Evolutionary conservation across 2,888 invertebrate genomes (phyloP), one percentile per base, ranked within the genome.

Genomic region (Dicyrtoma fusca): DNA sequence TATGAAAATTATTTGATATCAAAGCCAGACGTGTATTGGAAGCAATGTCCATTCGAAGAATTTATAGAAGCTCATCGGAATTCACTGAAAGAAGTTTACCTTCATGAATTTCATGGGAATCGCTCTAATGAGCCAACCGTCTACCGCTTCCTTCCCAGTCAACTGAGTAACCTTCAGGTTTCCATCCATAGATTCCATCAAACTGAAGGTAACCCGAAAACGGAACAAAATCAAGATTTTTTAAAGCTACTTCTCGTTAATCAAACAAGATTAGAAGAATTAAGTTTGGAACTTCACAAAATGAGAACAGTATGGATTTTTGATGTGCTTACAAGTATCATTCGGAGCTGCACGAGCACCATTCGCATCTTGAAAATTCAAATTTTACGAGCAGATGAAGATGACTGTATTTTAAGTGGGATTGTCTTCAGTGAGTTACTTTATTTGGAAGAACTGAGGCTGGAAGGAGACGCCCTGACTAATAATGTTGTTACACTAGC

Each of bases 131-230:
- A 66, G 2, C 51, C 34, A 14, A 53, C 66, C 17, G 1, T 2
- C 17, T 2, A 11, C 14, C 26, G 42, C 8, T 5, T 4, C 8
- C 8, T 66, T 13, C 66, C 66, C 1, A 34, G 17, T 34, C n/a
- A 53, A 8, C 25, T 66, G 19, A 53, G 17, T 11, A 23, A 49
- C 19, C 4, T 66, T 11, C 53, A 66, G 42, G 17, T 66, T 13
- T 66, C 49, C 21, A 66, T 66, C n/a, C 66, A 66, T 17, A 49
- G 66, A 5, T 66, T 23, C 14, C 51, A 66, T 51, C 66, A 55
- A 1, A 6, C 19, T 10, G 34, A 51, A 19, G 66, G 66, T 13
- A 51, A 51, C 19, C 8, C 53, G 1, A 45, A 63, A 63, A 14
- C 51, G 1, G 66, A 66, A 19, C 66, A 66, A 19, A 51, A 66